Percentiles rank a stretch among this genome's conserved stretches.
Evolutionary conservation across 1,140 invertebrate genomes (phyloP).

Genomic region (Alviniconcha marisindica): DNA sequence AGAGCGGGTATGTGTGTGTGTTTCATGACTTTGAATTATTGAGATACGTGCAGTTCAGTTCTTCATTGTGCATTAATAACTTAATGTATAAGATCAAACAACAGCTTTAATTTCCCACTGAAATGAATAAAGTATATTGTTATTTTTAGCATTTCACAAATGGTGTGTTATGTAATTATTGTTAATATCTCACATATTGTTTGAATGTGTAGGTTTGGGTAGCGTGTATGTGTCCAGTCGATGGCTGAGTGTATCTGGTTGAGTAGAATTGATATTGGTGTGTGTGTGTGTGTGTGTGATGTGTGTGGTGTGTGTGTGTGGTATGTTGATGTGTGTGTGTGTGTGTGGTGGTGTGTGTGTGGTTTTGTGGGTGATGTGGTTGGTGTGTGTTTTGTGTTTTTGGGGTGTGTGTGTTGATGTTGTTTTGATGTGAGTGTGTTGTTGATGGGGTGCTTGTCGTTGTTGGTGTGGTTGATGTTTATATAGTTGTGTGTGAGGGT

Average conservation of each 20-base stretch:
- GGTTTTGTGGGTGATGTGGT: not conserved
- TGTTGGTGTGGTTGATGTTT: not conserved
- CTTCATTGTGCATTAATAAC: too few relatives aligned
- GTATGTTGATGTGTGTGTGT: not conserved
- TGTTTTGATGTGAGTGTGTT: not conserved
- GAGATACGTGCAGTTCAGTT: too few relatives aligned
- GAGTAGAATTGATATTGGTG: too few relatives aligned
- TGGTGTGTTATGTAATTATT: too few relatives aligned
- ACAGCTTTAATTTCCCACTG: too few relatives aligned
- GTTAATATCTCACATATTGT: too few relatives aligned
- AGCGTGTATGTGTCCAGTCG: slow-evolving; percentile 15
- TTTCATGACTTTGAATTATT: too few relatives aligned
- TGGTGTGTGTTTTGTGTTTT: not conserved
- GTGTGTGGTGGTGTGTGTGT: not conserved
- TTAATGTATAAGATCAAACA: too few relatives aligned
- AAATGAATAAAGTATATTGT: too few relatives aligned
- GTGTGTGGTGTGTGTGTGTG: not conserved
- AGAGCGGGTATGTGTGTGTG: too few relatives aligned
- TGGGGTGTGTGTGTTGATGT: not conserved
- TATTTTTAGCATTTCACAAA: too few relatives aligned
- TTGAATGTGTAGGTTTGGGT: not conserved
- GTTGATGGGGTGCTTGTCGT: not conserved
- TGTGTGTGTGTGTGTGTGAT: not conserved
- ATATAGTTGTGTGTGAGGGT: not conserved
- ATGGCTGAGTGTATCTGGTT: too few relatives aligned